These are phyloP conservation scores for Sitta carolinensis DNA, from an alignment of 2,797 vertebrate genomes.

Conservation along the genomic window DNA sequence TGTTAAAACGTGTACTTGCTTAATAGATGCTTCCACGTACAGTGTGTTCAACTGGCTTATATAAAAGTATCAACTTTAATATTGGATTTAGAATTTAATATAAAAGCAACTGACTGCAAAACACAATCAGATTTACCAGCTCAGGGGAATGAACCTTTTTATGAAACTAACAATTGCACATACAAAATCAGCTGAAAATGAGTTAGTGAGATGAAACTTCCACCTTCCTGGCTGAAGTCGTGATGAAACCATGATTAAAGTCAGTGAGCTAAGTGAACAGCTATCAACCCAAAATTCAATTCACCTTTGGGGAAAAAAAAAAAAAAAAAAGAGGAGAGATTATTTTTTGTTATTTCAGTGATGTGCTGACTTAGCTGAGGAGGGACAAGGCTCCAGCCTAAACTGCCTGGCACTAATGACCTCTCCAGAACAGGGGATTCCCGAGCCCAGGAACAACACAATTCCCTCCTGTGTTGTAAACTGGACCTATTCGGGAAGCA, in stretches of 20 bases:
- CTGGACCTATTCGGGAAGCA: neutral
- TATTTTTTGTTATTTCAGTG: neutral
- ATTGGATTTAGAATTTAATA: constrained; percentile 23
- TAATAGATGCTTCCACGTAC: neutral
- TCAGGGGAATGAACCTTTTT: constrained; percentile 6
- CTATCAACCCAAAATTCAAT: neutral
- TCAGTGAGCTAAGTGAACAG: neutral
- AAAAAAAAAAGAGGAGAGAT: neutral
- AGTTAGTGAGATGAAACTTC: neutral
- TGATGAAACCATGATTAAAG: constrained; percentile 8
- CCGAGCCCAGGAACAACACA: neutral
- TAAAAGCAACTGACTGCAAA: neutral
- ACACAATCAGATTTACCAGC: neutral
- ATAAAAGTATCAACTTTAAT: neutral
- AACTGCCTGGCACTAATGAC: neutral
- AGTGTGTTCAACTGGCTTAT: neutral
- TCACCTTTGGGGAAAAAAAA: neutral
- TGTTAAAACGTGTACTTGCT: neutral
- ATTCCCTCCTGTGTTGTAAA: neutral
- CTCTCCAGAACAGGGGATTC: neutral
- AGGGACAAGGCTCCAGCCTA: neutral
- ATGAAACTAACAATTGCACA: constrained; percentile 14
- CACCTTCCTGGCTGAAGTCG: neutral
- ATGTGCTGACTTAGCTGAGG: neutral
- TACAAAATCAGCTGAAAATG: constrained; percentile 14